These are phyloP conservation scores for Perodicticus potto DNA, from an alignment of 2,797 vertebrate genomes.

Conservation along the genomic window DNA sequence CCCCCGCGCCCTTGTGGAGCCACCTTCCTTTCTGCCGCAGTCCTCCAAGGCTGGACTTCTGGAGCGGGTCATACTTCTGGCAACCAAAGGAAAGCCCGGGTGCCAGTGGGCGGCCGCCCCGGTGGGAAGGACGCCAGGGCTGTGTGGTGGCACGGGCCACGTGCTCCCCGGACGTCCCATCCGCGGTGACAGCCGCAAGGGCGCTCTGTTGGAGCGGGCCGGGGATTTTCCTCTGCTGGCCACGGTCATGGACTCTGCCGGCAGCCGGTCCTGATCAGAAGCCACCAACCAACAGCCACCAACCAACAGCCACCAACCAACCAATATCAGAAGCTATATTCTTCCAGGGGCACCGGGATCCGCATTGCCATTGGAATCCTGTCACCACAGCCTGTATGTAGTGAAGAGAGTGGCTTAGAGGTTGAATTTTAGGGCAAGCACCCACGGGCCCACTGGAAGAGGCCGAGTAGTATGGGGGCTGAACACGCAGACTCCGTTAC, in stretches of 20 bases:
- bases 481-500: not conserved
- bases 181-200: not conserved
- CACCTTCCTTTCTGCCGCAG: not conserved
- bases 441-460: not conserved
- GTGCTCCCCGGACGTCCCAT: not conserved
- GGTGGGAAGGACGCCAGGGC: not conserved
- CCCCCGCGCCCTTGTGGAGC: not conserved
- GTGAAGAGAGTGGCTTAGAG: not conserved
- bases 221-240: not conserved
- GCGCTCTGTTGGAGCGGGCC: not conserved
- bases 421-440: not conserved
- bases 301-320: not conserved
- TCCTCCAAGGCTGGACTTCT: not conserved
- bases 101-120: not conserved
- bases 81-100: not conserved
- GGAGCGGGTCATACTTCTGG: not conserved
- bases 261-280: not conserved
- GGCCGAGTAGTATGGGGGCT: not conserved
- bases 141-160: not conserved
- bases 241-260: rapidly evolving
- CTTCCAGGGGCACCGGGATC: not conserved
- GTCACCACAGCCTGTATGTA: not conserved
- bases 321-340: not conserved
- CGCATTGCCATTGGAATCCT: rapidly evolving
- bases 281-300: not conserved